Evolutionary conservation across 1,140 invertebrate genomes (phyloP).

Genomic region (Mamestra configurata): DNA sequence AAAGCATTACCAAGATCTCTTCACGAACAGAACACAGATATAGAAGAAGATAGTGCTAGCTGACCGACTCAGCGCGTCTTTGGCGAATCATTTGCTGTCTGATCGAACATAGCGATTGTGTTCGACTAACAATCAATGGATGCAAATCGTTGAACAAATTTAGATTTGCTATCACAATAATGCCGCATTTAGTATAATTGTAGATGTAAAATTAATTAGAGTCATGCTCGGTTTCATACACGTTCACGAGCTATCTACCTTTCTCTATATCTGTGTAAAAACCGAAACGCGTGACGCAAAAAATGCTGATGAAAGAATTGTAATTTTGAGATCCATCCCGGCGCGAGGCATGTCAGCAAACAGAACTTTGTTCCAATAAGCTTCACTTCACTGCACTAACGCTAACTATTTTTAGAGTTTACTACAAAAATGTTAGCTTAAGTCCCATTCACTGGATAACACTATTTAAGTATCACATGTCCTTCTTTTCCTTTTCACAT

Average conservation of each 20-base stretch:
- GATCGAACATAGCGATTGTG: not conserved
- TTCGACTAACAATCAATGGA: not conserved
- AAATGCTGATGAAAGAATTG: slow-evolving; percentile 53
- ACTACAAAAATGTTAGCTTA: slow-evolving; percentile 73
- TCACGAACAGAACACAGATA: slow-evolving; percentile 11
- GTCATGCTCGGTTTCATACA: not conserved
- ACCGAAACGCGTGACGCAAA: slow-evolving; percentile 52
- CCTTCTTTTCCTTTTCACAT: slow-evolving; percentile 86
- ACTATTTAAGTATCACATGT: slow-evolving; percentile 83
- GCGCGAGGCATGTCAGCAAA: slow-evolving; percentile 64
- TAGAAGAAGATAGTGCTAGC: not conserved
- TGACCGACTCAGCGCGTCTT: not conserved
- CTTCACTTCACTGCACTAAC: slow-evolving; percentile 74
- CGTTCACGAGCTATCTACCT: not conserved
- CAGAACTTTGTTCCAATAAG: slow-evolving; percentile 71
- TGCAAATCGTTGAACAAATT: slow-evolving; percentile 19
- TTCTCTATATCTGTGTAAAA: slow-evolving; percentile 27
- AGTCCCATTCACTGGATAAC: slow-evolving; percentile 81
- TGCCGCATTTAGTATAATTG: not conserved
- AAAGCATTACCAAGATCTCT: slow-evolving; percentile 62
- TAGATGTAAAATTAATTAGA: not conserved
- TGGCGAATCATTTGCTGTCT: not conserved
- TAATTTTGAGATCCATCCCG: slow-evolving; percentile 77
- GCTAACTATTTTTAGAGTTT: slow-evolving; percentile 72
- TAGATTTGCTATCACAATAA: slow-evolving; percentile 9